phyloP scores from a whole-genome alignment of 1,140 invertebrate genomes.

The Heliothis subflexa region DNA sequence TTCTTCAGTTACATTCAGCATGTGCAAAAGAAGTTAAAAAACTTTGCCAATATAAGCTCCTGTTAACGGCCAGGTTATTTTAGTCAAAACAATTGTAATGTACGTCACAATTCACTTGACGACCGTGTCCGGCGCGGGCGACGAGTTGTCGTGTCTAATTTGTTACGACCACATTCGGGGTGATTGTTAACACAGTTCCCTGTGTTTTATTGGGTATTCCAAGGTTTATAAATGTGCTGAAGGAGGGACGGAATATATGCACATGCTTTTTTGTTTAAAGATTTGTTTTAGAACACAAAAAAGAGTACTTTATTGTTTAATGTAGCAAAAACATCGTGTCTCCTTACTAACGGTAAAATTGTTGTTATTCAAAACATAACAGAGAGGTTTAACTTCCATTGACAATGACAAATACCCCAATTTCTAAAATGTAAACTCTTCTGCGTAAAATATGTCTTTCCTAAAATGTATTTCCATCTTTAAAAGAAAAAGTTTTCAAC shows the following conservation, averaged over 20 bases:
- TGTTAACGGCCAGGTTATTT: constrained; percentile 55
- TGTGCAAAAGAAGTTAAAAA: background rate
- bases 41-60: background rate
- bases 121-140: constrained; percentile 53
- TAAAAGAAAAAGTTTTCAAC: constrained; percentile 23
- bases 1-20: background rate
- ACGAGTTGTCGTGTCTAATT: constrained; percentile 47
- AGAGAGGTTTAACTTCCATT: background rate
- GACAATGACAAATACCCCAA: constrained; percentile 36
- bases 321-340: background rate
- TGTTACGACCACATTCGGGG: constrained; percentile 36
- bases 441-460: constrained; percentile 28
- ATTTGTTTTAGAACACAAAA: background rate
- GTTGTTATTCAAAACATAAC: constrained; percentile 19
- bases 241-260: background rate
- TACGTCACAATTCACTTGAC: constrained; percentile 52
- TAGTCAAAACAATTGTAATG: constrained; percentile 53
- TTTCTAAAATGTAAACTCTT: constrained; percentile 34
- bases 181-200: constrained; percentile 40
- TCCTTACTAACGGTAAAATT: background rate
- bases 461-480: constrained; percentile 27
- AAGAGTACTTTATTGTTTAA: background rate
- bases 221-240: constrained; percentile 31
- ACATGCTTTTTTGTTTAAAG: background rate
- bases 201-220: constrained; percentile 19